These are phyloP conservation scores for Ferrisia virgata DNA, from an alignment of 2,888 invertebrate genomes.

Conservation along the genomic window DNA sequence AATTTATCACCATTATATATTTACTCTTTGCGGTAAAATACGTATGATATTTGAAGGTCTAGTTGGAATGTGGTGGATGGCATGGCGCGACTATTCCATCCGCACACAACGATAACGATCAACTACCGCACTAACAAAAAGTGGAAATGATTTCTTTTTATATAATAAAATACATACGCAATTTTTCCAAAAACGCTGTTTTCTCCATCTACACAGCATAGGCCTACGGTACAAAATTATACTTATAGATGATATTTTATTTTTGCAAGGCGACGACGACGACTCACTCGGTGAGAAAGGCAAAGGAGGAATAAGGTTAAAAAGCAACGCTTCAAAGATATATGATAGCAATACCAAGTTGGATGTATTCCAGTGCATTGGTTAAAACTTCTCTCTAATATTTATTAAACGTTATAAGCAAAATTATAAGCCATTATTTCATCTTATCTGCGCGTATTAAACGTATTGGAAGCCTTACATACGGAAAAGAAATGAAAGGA, in stretches of 20 bases:
- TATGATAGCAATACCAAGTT: slow-evolving; percentile 18
- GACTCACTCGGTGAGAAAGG: neutral
- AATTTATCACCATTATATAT: neutral
- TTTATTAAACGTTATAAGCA: slow-evolving; percentile 26
- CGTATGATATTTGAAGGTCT: too few species aligned
- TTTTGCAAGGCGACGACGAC: neutral
- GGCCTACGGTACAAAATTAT: neutral
- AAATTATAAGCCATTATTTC: slow-evolving; percentile 28
- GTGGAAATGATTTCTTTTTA: slow-evolving; percentile 4
- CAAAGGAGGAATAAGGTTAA: neutral
- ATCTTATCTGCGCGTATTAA: slow-evolving; percentile 30
- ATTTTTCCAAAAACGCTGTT: neutral
- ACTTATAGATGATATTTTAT: neutral
- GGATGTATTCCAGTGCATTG: slow-evolving; percentile 23
- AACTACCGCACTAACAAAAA: neutral
- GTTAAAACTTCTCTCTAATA: slow-evolving; percentile 29
- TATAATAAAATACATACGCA: slow-evolving; percentile 4
- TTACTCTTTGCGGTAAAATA: neutral
- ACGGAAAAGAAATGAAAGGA: slow-evolving; percentile 20
- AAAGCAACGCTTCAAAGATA: neutral
- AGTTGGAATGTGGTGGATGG: too few species aligned
- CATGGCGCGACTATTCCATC: neutral
- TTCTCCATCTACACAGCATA: neutral
- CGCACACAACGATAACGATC: too few species aligned
- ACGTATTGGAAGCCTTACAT: slow-evolving; percentile 26